Conservation (phyloP, 1,140 invertebrate genomes). For the Leptinotarsa texana region DNA sequence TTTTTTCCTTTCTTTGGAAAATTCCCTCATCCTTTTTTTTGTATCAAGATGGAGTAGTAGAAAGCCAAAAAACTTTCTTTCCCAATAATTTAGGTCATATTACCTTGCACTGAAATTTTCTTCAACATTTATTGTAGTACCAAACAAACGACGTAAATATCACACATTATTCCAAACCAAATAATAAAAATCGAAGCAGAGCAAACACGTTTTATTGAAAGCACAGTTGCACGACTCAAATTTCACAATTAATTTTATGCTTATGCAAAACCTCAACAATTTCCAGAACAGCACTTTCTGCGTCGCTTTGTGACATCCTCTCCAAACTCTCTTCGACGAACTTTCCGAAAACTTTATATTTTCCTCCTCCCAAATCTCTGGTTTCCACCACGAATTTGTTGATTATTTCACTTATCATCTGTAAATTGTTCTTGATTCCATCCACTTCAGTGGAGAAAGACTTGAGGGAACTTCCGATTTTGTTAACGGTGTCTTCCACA, state of each 20-base stretch:
- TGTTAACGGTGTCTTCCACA: slow-evolving; percentile 10
- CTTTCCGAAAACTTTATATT: slow-evolving; percentile 29
- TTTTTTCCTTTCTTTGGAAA: too few relatives aligned
- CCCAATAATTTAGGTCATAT: too few relatives aligned
- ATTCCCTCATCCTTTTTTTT: too few relatives aligned
- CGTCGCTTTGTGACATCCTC: slow-evolving; percentile 20
- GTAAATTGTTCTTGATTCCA: slow-evolving; percentile 16
- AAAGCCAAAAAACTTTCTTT: too few relatives aligned
- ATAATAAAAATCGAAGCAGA: too few relatives aligned
- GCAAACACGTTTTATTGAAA: not conserved
- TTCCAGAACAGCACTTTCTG: slow-evolving; percentile 30
- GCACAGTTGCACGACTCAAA: not conserved
- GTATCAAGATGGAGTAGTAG: too few relatives aligned
- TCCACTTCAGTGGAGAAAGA: slow-evolving; percentile 7
- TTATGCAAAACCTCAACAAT: slow-evolving; percentile 33
- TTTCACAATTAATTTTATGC: slow-evolving; percentile 9
- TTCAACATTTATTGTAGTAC: too few relatives aligned
- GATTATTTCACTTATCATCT: slow-evolving; percentile 21
- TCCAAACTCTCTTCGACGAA: slow-evolving; percentile 31
- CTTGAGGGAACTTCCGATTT: slow-evolving; percentile 3
- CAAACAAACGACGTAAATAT: too few relatives aligned
- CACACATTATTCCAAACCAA: too few relatives aligned
- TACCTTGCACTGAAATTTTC: too few relatives aligned
- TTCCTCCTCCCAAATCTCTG: slow-evolving; percentile 1
- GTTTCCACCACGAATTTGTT: slow-evolving; percentile 20